Percentiles rank a stretch among this genome's conserved stretches.
These are phyloP conservation scores for Adelges cooleyi DNA, from an alignment of 1,140 invertebrate genomes.

Conservation along the genomic window DNA sequence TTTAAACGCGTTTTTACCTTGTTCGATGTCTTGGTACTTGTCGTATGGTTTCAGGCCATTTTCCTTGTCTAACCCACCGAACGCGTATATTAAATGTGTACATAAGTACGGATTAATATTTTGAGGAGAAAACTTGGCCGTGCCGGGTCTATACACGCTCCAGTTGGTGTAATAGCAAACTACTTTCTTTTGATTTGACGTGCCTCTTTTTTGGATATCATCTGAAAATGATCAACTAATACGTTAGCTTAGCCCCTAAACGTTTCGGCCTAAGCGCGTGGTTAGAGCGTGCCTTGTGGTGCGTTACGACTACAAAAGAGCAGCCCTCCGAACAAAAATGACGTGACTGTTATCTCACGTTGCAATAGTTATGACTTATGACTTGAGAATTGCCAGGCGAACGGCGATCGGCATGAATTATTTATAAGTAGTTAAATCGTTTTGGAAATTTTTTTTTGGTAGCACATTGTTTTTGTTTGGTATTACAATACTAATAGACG, in stretches of 20 bases:
- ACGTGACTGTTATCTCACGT: neutral
- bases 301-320: neutral
- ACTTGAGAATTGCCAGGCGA: neutral
- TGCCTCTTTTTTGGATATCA: conserved; percentile 26
- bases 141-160: conserved; percentile 77
- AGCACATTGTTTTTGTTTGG: neutral
- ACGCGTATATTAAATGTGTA: conserved; percentile 89
- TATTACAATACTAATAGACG: neutral
- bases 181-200: conserved; percentile 45
- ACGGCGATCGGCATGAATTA: neutral
- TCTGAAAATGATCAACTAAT: too few relatives aligned
- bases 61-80: conserved; percentile 83
- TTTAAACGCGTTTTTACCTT: conserved; percentile 50
- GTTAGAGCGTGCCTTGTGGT: too few relatives aligned
- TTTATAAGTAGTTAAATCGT: conserved; percentile 13
- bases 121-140: conserved; percentile 81
- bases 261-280: too few relatives aligned
- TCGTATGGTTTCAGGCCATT: conserved; percentile 83
- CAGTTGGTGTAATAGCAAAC: conserved; percentile 93
- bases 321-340: neutral
- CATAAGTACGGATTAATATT: conserved; percentile 93
- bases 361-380: neutral
- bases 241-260: too few relatives aligned
- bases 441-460: neutral
- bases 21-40: conserved; percentile 89